Evolutionary conservation across 2,888 invertebrate genomes (phyloP).

Genomic region (Apodemia mormo): DNA sequence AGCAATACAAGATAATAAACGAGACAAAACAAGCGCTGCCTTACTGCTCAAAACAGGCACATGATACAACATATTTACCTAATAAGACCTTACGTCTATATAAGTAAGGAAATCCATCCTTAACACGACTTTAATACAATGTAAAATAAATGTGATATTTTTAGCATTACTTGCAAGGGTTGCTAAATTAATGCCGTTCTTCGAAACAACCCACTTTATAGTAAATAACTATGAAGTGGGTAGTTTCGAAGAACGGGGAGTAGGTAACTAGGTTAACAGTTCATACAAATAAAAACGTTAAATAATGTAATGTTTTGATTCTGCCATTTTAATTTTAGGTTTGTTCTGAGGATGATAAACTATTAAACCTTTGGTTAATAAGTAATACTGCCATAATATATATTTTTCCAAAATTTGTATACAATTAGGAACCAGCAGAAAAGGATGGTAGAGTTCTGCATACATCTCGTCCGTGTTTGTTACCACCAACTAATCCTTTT

Average conservation of each 20-base stretch:
- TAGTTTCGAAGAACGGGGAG: background rate
- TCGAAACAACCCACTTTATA: background rate
- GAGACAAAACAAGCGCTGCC: background rate
- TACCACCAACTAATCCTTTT: too few relatives aligned
- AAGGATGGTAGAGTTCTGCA: too few relatives aligned
- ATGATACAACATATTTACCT: background rate
- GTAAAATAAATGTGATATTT: slow-evolving; percentile 19
- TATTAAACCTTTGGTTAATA: too few relatives aligned
- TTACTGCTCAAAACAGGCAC: too few relatives aligned
- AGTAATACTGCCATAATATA: too few relatives aligned
- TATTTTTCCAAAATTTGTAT: too few relatives aligned
- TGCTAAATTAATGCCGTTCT: slow-evolving; percentile 21
- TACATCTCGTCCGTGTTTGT: too few relatives aligned
- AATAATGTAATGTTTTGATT: background rate
- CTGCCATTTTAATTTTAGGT: too few relatives aligned
- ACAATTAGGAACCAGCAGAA: too few relatives aligned
- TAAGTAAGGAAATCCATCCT: slow-evolving; percentile 22
- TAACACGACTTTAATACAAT: slow-evolving; percentile 28
- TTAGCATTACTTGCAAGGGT: slow-evolving; percentile 25
- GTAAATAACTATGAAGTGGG: background rate
- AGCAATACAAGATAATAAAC: background rate
- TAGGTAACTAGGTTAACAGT: background rate
- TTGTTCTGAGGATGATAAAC: too few relatives aligned
- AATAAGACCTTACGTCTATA: background rate
- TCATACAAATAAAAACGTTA: background rate